A percentile compares a stretch with the other conserved stretches of the same genome.
phyloP scores from a whole-genome alignment of 2,113 vertebrate genomes.

The Tupaia tana region DNA sequence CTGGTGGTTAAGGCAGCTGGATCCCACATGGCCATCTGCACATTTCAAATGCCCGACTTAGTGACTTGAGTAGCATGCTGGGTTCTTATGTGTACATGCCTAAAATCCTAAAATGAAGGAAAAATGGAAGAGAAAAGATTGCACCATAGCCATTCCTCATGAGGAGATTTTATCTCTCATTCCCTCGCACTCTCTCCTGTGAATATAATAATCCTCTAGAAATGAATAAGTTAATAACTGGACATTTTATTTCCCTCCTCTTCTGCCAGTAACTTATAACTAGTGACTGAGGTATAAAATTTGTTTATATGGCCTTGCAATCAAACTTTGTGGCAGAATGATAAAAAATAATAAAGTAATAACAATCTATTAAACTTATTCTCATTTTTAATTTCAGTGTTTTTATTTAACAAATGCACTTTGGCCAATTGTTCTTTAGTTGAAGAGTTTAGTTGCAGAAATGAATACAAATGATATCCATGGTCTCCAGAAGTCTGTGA shows the following conservation, averaged over 20 bases:
- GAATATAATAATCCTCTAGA: no score
- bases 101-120: no score
- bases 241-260: background rate
- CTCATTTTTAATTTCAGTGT: background rate
- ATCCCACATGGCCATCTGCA: no score
- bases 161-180: no score
- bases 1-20: no score
- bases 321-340: background rate
- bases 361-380: background rate
- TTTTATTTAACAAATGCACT: background rate
- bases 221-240: no score
- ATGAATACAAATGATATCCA: background rate
- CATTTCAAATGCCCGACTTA: no score
- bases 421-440: background rate
- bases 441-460: constrained; percentile 31
- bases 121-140: no score
- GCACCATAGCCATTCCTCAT: no score
- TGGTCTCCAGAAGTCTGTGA: background rate
- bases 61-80: no score
- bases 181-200: no score
- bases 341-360: background rate
- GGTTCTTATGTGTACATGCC: no score
- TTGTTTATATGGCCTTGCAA: background rate
- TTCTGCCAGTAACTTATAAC: background rate
- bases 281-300: background rate